phyloP scores from a whole-genome alignment of 2,113 vertebrate genomes.

The Spermophilus dauricus region DNA sequence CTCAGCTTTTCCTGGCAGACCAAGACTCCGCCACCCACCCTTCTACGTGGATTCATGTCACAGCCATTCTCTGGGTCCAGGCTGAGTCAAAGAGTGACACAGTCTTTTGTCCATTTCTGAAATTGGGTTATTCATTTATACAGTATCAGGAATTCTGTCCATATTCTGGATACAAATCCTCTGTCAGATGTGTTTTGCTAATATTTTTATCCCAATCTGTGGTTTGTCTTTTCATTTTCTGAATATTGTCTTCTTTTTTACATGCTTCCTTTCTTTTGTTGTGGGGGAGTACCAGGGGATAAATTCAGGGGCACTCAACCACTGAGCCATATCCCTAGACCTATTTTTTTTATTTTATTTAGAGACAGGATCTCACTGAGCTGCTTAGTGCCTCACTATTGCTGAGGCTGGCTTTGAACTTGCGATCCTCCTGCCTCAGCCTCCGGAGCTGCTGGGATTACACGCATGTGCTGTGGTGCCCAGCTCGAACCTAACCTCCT shows the following conservation, averaged over 20 bases:
- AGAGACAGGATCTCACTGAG: too few relatives aligned
- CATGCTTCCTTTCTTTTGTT: too few relatives aligned
- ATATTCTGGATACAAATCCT: not conserved
- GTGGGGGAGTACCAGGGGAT: too few relatives aligned
- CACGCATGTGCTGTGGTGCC: too few relatives aligned
- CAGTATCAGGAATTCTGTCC: not conserved
- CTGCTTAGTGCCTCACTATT: too few relatives aligned
- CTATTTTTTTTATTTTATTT: too few relatives aligned
- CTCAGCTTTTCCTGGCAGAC: not conserved
- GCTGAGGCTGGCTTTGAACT: too few relatives aligned
- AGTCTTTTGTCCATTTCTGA: not conserved
- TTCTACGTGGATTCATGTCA: not conserved
- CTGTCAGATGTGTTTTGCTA: not conserved
- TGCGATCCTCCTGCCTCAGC: too few relatives aligned
- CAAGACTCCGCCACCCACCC: not conserved
- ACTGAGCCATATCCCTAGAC: too few relatives aligned
- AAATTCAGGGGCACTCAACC: too few relatives aligned
- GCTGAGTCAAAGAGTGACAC: not conserved
- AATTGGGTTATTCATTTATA: not conserved
- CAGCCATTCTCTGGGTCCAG: not conserved
- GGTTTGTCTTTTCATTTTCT: slow-evolving; percentile 16
- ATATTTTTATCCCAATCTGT: not conserved
- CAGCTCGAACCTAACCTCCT: not conserved
- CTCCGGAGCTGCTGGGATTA: too few relatives aligned
- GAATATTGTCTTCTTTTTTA: not conserved